These are phyloP conservation scores for Pitta sordida DNA, from an alignment of 2,113 vertebrate genomes.

Conservation along the genomic window DNA sequence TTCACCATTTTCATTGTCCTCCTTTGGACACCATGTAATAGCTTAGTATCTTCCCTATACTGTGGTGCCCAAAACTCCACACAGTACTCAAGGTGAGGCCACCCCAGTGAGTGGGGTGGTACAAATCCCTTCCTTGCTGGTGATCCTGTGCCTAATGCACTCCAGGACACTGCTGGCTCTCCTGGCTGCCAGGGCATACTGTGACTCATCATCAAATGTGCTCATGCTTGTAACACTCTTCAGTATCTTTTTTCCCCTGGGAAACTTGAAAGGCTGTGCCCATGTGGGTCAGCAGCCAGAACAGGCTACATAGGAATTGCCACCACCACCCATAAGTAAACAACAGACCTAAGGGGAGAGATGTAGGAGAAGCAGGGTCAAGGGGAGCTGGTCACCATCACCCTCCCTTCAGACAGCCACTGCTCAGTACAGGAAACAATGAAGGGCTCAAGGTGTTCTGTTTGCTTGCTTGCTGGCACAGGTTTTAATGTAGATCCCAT, in stretches of 20 bases:
- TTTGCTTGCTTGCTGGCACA: conserved; percentile 41
- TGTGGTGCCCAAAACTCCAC: neutral
- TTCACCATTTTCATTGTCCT: neutral
- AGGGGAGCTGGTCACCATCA: neutral
- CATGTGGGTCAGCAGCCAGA: neutral
- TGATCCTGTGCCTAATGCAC: neutral
- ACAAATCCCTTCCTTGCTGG: neutral
- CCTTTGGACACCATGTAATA: neutral
- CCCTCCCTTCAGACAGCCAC: accelerated
- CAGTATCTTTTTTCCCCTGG: neutral
- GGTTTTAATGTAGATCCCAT: conserved; percentile 71
- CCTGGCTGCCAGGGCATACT: neutral
- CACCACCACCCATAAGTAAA: accelerated
- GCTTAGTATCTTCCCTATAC: neutral
- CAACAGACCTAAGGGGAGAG: neutral
- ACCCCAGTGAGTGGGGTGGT: neutral
- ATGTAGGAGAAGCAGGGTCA: neutral
- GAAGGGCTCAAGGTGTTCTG: neutral
- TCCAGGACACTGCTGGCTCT: neutral
- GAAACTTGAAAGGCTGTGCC: neutral
- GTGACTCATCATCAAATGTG: neutral
- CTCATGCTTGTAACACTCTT: neutral
- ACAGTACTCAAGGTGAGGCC: neutral
- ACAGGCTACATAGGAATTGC: neutral
- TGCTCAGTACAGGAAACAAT: neutral